These are phyloP conservation scores for Helicoverpa assulta DNA, from an alignment of 2,888 invertebrate genomes.

Conservation along the genomic window DNA sequence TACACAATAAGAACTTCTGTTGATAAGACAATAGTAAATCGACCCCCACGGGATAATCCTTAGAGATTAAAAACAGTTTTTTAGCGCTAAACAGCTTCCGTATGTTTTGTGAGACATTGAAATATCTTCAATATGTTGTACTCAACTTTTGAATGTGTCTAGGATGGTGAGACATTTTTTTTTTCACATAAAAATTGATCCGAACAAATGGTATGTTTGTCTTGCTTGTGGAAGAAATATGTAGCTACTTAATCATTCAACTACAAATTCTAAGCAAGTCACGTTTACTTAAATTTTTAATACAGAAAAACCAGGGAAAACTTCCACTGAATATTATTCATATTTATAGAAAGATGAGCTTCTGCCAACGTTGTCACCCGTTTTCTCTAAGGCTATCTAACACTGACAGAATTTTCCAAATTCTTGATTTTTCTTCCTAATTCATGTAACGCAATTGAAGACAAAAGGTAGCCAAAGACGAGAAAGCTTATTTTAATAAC, in stretches of 20 bases:
- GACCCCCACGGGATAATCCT: constrained; percentile 73
- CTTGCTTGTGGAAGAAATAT: background rate
- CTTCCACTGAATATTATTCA: too few species aligned
- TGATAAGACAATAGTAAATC: constrained; percentile 7
- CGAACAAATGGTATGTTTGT: background rate
- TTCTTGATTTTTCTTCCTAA: too few species aligned
- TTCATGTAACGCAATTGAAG: too few species aligned
- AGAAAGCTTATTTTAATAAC: too few species aligned
- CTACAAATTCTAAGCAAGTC: background rate
- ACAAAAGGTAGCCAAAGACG: too few species aligned
- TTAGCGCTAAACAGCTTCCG: constrained; percentile 65
- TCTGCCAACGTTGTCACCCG: too few species aligned
- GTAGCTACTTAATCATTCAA: background rate
- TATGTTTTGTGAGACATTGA: constrained; percentile 52
- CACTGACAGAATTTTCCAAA: too few species aligned
- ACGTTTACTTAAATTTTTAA: background rate
- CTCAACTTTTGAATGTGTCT: constrained; percentile 18
- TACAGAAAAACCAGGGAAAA: too few species aligned
- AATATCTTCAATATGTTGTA: constrained; percentile 64
- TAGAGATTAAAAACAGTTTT: constrained; percentile 68
- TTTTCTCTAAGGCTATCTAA: too few species aligned
- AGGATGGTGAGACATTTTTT: constrained; percentile 30
- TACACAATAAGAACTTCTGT: constrained; percentile 15
- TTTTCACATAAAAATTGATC: constrained; percentile 1
- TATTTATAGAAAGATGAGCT: too few species aligned